A percentile compares a stretch with the other conserved stretches of the same genome.
Evolutionary conservation across 2,888 invertebrate species (phyloP).

Genomic region (Isotomurus palustris): DNA sequence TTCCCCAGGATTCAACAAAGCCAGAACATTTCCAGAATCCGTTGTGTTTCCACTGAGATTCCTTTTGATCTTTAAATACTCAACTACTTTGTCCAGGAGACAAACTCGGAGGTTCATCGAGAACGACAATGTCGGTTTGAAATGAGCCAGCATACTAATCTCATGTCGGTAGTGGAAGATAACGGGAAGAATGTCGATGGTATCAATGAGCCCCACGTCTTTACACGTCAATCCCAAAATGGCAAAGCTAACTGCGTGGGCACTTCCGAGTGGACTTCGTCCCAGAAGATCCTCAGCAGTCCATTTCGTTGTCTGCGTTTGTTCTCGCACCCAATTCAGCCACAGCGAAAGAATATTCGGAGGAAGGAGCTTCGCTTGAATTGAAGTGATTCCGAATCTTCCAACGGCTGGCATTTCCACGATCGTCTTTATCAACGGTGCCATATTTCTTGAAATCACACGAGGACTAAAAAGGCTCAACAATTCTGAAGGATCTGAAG

Average conservation of each 20-base stretch:
- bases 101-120: constrained; percentile 37
- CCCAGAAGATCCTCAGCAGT: constrained; percentile 40
- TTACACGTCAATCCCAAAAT: constrained; percentile 41
- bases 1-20: constrained; percentile 31
- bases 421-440: constrained; percentile 37
- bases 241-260: constrained; percentile 35
- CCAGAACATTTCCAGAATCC: constrained; percentile 25
- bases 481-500: constrained; percentile 29
- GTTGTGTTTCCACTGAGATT: constrained; percentile 21
- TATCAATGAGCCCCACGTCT: constrained; percentile 32
- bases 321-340: constrained; percentile 36
- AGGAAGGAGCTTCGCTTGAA: constrained; percentile 40
- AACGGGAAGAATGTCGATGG: constrained; percentile 34
- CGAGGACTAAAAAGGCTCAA: constrained; percentile 36
- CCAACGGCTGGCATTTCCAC: constrained; percentile 42
- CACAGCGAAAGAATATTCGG: constrained; percentile 30
- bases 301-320: constrained; percentile 23
- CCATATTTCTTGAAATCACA: constrained; percentile 31
- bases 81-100: constrained; percentile 32
- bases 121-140: constrained; percentile 27
- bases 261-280: constrained; percentile 35
- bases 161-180: constrained; percentile 35
- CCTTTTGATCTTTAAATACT: constrained; percentile 31
- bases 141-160: constrained; percentile 26
- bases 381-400: constrained; percentile 33